phyloP scores from a whole-genome alignment of 2,888 invertebrate species.

The Exephanes ischioxanthus region DNA sequence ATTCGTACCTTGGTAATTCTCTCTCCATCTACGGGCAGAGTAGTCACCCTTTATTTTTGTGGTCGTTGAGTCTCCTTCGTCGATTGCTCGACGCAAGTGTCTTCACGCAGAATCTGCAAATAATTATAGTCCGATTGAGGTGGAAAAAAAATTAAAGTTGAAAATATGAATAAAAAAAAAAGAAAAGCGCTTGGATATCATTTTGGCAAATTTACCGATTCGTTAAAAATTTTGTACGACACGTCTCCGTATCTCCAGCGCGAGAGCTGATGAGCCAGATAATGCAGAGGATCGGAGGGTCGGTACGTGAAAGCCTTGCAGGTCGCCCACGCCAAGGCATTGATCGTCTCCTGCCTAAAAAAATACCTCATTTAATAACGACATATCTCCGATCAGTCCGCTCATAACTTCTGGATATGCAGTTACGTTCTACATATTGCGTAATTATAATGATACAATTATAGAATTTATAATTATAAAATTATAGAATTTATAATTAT shows the following conservation, averaged over 20 bases:
- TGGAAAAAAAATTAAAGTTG: neutral
- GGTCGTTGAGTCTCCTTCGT: neutral
- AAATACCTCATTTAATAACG: neutral
- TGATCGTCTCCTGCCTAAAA: slow-evolving; percentile 73
- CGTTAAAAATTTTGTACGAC: slow-evolving; percentile 30
- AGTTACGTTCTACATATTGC: neutral
- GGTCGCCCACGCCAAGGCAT: slow-evolving; percentile 77
- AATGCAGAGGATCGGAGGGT: slow-evolving; percentile 75
- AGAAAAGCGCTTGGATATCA: neutral
- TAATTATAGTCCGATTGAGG: too few species aligned
- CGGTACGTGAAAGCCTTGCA: slow-evolving; percentile 70
- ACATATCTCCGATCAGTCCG: neutral
- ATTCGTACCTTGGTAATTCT: slow-evolving; percentile 2
- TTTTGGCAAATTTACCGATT: slow-evolving; percentile 52
- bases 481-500: too few species aligned
- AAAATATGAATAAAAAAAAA: neutral
- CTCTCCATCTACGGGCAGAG: neutral
- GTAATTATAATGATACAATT: too few species aligned
- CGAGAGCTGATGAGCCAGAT: slow-evolving; percentile 74
- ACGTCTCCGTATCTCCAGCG: slow-evolving; percentile 74
- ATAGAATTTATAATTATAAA: too few species aligned
- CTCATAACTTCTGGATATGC: neutral
- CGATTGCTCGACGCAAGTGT: neutral
- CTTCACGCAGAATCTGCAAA: neutral
- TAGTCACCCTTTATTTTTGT: neutral